These are phyloP conservation scores for Gorsachius goisagi DNA, from an alignment of 2,113 vertebrate genomes.

Conservation along the genomic window DNA sequence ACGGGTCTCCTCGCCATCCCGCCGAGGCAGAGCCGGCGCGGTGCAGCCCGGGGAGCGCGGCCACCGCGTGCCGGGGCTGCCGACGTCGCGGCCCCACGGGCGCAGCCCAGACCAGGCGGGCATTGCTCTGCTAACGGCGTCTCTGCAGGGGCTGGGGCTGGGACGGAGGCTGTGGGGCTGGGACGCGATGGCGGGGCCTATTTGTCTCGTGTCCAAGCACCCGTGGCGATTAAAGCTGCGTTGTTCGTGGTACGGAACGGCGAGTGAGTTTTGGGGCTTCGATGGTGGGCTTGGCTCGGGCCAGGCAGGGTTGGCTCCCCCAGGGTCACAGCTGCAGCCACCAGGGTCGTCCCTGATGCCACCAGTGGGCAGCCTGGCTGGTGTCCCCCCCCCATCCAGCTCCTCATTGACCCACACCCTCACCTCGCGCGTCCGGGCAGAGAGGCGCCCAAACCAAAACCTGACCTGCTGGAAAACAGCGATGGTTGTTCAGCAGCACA, in stretches of 20 bases:
- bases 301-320: not conserved
- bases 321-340: not conserved
- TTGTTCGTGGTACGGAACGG: not conserved
- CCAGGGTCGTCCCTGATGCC: not conserved
- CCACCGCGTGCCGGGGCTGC: rapidly evolving
- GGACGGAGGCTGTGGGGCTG: not conserved
- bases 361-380: rapidly evolving
- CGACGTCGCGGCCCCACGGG: rapidly evolving
- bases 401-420: not conserved
- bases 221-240: constrained; percentile 8
- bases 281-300: not conserved
- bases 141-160: not conserved
- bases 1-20: not conserved
- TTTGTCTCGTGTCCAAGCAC: not conserved
- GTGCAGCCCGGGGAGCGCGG: rapidly evolving
- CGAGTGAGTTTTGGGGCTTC: not conserved
- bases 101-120: rapidly evolving
- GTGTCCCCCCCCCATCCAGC: not conserved
- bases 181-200: rapidly evolving
- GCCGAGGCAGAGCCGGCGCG: rapidly evolving
- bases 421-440: rapidly evolving
- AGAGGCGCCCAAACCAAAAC: not conserved
- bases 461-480: not conserved
- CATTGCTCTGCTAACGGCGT: not conserved
- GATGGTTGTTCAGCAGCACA: rapidly evolving